phyloP scores from a whole-genome alignment of 53 echinoderm and acorn worm species.

The Patiria pectinifera region DNA sequence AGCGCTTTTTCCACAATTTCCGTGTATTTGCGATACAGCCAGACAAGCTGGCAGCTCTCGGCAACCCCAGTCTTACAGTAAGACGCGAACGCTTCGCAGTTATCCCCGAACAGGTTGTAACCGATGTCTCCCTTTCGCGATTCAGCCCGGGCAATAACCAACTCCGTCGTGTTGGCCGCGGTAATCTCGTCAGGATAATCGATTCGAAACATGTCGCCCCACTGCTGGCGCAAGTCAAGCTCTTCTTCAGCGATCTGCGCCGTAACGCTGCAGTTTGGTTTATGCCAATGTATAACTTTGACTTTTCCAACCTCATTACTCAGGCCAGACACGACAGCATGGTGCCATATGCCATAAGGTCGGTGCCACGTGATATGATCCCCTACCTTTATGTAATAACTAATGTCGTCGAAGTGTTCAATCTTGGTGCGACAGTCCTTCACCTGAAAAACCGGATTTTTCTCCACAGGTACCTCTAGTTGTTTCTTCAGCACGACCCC shows the following conservation, averaged over 20 bases:
- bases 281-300: constrained; percentile 56
- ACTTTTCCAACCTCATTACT: constrained; percentile 1
- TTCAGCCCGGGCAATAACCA: constrained; percentile 68
- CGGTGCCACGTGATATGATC: constrained; percentile 74
- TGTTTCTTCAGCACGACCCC: constrained; percentile 36
- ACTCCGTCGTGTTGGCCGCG: constrained; percentile 36
- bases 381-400: constrained; percentile 46
- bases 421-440: constrained; percentile 30
- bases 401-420: background rate
- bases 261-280: background rate
- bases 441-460: constrained; percentile 52
- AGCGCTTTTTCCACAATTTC: background rate
- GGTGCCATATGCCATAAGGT: constrained; percentile 59
- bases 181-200: constrained; percentile 55
- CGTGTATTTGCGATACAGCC: constrained; percentile 49
- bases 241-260: background rate
- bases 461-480: background rate
- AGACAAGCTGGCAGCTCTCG: constrained; percentile 48
- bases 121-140: constrained; percentile 60
- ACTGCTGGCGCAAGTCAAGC: background rate
- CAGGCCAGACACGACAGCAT: constrained; percentile 62
- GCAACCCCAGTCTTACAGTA: constrained; percentile 65
- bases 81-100: constrained; percentile 76
- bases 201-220: constrained; percentile 49
- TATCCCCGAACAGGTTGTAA: constrained; percentile 58